Evolutionary conservation across 1,140 invertebrate genomes (phyloP).

Genomic region (Aphidius gifuensis): DNA sequence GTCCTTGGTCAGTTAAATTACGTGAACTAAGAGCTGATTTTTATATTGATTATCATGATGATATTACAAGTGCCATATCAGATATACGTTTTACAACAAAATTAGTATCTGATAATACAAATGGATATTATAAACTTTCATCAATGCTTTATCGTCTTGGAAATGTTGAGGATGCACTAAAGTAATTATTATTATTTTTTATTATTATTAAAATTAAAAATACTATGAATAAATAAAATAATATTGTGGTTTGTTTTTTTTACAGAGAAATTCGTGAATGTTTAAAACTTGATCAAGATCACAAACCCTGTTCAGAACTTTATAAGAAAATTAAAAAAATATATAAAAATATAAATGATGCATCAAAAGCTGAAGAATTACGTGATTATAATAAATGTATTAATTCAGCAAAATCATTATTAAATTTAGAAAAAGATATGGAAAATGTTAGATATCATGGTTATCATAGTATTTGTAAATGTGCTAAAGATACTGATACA

Average conservation of each 20-base stretch:
- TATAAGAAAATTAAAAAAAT: slow-evolving; percentile 98
- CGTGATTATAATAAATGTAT: slow-evolving; percentile 77
- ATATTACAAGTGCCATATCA: slow-evolving; percentile 82
- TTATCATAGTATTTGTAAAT: slow-evolving; percentile 69
- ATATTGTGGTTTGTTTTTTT: slow-evolving; percentile 30
- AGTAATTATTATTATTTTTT: slow-evolving; percentile 58
- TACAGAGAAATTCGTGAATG: slow-evolving; percentile 91
- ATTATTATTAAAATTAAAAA: background rate
- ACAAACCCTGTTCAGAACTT: slow-evolving; percentile 91
- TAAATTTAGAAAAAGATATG: slow-evolving; percentile 68
- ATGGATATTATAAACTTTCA: slow-evolving; percentile 81
- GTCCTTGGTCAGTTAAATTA: slow-evolving; percentile 84
- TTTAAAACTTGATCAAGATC: slow-evolving; percentile 95
- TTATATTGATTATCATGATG: slow-evolving; percentile 70
- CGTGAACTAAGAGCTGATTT: slow-evolving; percentile 84
- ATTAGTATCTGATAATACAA: slow-evolving; percentile 86
- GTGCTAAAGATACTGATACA: slow-evolving; percentile 55
- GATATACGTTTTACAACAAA: slow-evolving; percentile 90
- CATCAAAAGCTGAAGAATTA: slow-evolving; percentile 67
- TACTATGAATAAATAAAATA: slow-evolving; percentile 1
- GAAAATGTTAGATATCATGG: slow-evolving; percentile 72
- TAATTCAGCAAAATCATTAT: slow-evolving; percentile 65
- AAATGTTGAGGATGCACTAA: slow-evolving; percentile 85
- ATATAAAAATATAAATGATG: slow-evolving; percentile 78
- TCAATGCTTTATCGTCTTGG: slow-evolving; percentile 85